phyloP scores from a whole-genome alignment of 2,113 vertebrate genomes.

The Pterophyllum scalare region DNA sequence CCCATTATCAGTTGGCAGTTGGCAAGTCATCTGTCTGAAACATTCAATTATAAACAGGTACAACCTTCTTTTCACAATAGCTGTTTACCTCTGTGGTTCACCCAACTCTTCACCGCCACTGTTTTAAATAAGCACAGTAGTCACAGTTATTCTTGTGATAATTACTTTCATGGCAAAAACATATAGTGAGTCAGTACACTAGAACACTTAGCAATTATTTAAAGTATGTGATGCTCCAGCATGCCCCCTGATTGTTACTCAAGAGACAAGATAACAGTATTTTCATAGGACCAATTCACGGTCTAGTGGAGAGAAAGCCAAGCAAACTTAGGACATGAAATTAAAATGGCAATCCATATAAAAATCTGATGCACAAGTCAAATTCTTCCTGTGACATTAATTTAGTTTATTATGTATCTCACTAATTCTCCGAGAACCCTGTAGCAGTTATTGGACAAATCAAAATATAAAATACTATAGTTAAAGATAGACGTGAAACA shows the following conservation, averaged over 20 bases:
- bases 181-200: neutral
- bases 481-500: neutral
- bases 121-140: slow-evolving; percentile 1
- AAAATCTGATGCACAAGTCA: neutral
- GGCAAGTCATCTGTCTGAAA: neutral
- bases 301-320: neutral
- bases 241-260: slow-evolving; percentile 9
- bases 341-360: neutral
- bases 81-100: slow-evolving; percentile 26
- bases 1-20: neutral
- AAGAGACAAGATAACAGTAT: slow-evolving; percentile 22
- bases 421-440: neutral
- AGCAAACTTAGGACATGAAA: neutral
- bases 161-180: slow-evolving; percentile 4
- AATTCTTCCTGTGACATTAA: neutral
- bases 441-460: neutral
- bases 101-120: neutral
- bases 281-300: neutral
- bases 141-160: neutral
- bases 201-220: slow-evolving; percentile 17
- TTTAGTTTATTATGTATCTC: neutral
- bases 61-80: neutral
- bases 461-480: neutral
- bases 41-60: neutral
- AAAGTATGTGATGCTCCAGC: slow-evolving; percentile 8